Percentiles rank a stretch among this genome's conserved stretches.
These are phyloP conservation scores for Cosmopolites sordidus DNA, from an alignment of 2,888 invertebrate genomes.

Conservation along the genomic window DNA sequence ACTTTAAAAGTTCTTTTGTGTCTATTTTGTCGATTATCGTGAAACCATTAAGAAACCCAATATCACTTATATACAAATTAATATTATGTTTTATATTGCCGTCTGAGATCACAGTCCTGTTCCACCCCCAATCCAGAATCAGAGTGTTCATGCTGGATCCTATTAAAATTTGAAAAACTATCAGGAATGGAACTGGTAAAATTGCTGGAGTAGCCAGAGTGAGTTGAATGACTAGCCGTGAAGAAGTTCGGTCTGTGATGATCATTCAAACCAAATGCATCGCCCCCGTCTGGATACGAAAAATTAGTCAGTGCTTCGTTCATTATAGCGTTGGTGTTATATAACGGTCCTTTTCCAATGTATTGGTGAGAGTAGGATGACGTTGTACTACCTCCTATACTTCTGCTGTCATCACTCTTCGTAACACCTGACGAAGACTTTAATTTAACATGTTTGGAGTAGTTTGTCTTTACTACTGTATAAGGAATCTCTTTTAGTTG, in stretches of 20 bases:
- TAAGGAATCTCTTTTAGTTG: conserved; percentile 85
- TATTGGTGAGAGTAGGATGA: conserved; percentile 29
- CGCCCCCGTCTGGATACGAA: conserved; percentile 31
- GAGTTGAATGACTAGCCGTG: conserved; percentile 23
- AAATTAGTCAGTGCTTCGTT: conserved; percentile 35
- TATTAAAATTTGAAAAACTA: conserved; percentile 20
- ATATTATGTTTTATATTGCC: conserved; percentile 11
- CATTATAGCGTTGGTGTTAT: conserved; percentile 28
- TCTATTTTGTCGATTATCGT: too few species aligned
- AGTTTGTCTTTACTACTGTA: conserved; percentile 74
- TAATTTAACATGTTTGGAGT: conserved; percentile 59
- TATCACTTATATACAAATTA: too few species aligned
- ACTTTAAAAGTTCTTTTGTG: too few species aligned
- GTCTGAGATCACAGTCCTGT: conserved; percentile 62
- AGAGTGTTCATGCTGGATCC: conserved; percentile 67
- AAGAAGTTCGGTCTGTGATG: conserved; percentile 31
- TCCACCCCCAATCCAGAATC: conserved; percentile 74
- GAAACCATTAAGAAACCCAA: too few species aligned
- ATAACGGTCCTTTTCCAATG: conserved; percentile 18
- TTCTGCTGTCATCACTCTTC: conserved; percentile 27
- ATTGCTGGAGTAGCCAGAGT: conserved; percentile 25
- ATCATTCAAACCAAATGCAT: conserved; percentile 30
- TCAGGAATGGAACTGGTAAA: conserved; percentile 28
- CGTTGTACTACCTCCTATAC: conserved; percentile 15
- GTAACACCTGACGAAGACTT: conserved; percentile 35